phyloP scores from a whole-genome alignment of 2,113 vertebrate genomes.

The Polyodon spathula region DNA sequence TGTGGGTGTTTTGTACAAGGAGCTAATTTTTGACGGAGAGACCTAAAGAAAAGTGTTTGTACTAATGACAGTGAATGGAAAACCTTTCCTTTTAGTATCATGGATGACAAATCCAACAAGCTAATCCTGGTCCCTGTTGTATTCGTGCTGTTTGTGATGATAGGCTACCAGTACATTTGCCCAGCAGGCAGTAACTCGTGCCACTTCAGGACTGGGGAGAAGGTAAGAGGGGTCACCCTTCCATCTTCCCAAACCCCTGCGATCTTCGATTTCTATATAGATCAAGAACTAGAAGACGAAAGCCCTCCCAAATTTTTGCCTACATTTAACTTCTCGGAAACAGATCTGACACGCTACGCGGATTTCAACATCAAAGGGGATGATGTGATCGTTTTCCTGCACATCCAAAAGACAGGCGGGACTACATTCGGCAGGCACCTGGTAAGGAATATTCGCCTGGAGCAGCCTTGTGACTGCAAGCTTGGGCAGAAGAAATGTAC shows the following conservation, averaged over 20 bases:
- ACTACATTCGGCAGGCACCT: constrained; percentile 87
- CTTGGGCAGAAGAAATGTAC: constrained; percentile 86
- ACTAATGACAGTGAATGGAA: constrained; percentile 46
- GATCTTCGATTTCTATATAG: constrained; percentile 26
- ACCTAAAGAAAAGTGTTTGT: background rate
- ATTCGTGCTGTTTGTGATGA: constrained; percentile 71
- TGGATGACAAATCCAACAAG: constrained; percentile 83
- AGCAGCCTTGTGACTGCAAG: constrained; percentile 81
- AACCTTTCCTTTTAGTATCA: constrained; percentile 41
- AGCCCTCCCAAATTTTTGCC: constrained; percentile 45
- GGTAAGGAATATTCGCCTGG: constrained; percentile 86
- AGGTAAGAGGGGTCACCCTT: constrained; percentile 25
- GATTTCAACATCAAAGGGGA: constrained; percentile 79
- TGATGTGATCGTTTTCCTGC: constrained; percentile 87
- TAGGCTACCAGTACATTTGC: constrained; percentile 83
- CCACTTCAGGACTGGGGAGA: constrained; percentile 42
- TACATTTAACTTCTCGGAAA: constrained; percentile 69
- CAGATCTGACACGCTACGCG: constrained; percentile 68
- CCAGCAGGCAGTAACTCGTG: constrained; percentile 54
- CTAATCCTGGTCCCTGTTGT: constrained; percentile 75
- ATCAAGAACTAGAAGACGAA: constrained; percentile 51
- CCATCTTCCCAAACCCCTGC: constrained; percentile 27
- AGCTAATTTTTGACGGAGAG: constrained; percentile 5
- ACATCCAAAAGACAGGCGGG: constrained; percentile 92
- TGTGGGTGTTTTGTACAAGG: constrained; percentile 27